A percentile compares a stretch with the other conserved stretches of the same genome.
Evolutionary conservation across 30 jellyfish, hydroid and myxozoan genomes (phyloP).

Genomic region (Hydractinia echinata): DNA sequence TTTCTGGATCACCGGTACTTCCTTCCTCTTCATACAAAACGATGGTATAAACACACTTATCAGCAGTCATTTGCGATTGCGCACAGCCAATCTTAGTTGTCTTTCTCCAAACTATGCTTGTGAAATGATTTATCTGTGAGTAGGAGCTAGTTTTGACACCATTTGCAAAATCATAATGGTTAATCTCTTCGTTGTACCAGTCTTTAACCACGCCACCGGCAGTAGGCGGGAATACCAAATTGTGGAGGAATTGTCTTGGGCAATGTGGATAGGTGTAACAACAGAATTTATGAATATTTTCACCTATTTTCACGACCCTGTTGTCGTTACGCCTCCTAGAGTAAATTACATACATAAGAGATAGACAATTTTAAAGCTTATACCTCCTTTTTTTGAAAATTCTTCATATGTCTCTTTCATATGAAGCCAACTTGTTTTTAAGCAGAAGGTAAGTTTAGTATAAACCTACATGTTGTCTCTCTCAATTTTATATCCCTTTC

Average conservation of each 20-base stretch:
- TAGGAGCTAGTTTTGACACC: slow-evolving; percentile 38
- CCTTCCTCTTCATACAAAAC: slow-evolving; percentile 63
- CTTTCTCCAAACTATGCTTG: slow-evolving; percentile 79
- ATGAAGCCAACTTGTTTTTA: too few species aligned
- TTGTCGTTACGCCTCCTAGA: slow-evolving; percentile 53
- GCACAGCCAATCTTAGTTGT: slow-evolving; percentile 83
- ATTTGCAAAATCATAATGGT: slow-evolving; percentile 51
- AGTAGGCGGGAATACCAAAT: slow-evolving; percentile 81
- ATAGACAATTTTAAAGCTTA: neutral
- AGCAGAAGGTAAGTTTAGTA: too few species aligned
- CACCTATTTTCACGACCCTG: slow-evolving; percentile 53
- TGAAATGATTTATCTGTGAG: slow-evolving; percentile 53
- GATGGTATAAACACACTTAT: slow-evolving; percentile 66
- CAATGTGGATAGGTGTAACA: slow-evolving; percentile 77
- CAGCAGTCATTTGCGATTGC: slow-evolving; percentile 53
- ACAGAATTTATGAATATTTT: slow-evolving; percentile 88
- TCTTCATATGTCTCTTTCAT: too few species aligned
- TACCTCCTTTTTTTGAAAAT: too few species aligned
- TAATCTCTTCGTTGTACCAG: slow-evolving; percentile 66
- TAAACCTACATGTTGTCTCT: too few species aligned
- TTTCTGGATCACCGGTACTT: slow-evolving; percentile 57
- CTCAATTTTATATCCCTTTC: neutral
- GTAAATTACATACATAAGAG: neutral
- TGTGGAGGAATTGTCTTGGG: slow-evolving; percentile 72
- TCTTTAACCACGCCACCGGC: slow-evolving; percentile 76